Percentiles rank a stretch among this genome's conserved stretches.
These are phyloP conservation scores for Nebria brevicollis DNA, from an alignment of 2,888 invertebrate species.

Conservation along the genomic window DNA sequence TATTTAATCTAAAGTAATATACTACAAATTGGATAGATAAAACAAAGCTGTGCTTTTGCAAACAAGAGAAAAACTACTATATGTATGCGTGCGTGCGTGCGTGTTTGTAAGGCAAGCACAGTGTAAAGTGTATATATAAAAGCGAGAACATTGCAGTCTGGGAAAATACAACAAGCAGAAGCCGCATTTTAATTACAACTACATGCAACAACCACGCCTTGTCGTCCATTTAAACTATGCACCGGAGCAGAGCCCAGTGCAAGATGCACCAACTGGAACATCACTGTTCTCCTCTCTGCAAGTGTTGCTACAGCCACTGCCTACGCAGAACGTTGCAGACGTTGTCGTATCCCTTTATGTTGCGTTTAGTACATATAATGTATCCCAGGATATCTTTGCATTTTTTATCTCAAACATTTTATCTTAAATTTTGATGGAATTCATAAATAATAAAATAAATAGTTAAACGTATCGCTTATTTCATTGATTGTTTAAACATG, in stretches of 20 bases:
- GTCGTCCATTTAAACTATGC: constrained; percentile 36
- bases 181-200: constrained; percentile 42
- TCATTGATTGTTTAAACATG: no score
- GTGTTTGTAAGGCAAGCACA: not conserved
- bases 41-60: no score
- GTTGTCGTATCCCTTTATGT: not conserved
- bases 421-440: no score
- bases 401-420: no score
- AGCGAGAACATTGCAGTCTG: constrained; percentile 14
- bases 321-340: constrained; percentile 21
- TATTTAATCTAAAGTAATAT: no score
- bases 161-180: constrained; percentile 21
- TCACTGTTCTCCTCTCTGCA: not conserved
- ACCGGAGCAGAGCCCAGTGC: constrained; percentile 7
- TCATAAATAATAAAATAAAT: no score
- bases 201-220: constrained; percentile 42
- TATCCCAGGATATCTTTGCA: not conserved
- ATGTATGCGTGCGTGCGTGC: not conserved
- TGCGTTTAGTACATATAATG: not conserved
- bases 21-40: no score
- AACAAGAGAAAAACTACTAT: no score
- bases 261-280: not conserved
- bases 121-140: not conserved
- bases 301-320: constrained; percentile 6
- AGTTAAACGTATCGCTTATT: no score